These are phyloP conservation scores for Thoracochromis brauschi DNA, from an alignment of 2,113 vertebrate genomes.

Conservation along the genomic window DNA sequence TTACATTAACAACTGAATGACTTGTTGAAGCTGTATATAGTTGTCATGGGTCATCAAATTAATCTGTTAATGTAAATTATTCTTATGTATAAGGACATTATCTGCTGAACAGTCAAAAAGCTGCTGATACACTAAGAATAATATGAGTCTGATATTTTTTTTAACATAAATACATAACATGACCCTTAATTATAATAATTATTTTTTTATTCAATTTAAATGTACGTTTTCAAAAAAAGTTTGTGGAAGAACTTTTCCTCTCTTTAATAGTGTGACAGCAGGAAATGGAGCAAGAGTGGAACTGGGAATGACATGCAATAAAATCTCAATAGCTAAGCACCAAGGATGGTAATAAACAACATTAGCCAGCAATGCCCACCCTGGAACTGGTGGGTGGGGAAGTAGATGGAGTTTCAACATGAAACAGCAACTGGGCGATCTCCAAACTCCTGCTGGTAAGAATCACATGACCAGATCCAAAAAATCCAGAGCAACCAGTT, in stretches of 20 bases:
- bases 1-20: neutral
- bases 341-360: neutral
- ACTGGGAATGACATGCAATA: neutral
- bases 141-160: neutral
- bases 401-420: neutral
- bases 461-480: neutral
- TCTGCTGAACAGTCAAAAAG: neutral
- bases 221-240: neutral
- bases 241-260: neutral
- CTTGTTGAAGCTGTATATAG: neutral
- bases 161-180: neutral
- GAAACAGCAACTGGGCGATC: neutral
- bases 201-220: neutral
- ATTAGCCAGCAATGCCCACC: neutral
- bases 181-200: neutral
- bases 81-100: neutral
- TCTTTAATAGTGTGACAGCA: neutral
- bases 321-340: neutral
- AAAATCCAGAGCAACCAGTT: neutral
- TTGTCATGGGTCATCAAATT: neutral
- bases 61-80: neutral
- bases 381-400: neutral
- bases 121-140: neutral
- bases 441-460: neutral
- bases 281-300: neutral